Conservation (phyloP, 1,140 invertebrate genomes). For the Orius laevigatus region DNA sequence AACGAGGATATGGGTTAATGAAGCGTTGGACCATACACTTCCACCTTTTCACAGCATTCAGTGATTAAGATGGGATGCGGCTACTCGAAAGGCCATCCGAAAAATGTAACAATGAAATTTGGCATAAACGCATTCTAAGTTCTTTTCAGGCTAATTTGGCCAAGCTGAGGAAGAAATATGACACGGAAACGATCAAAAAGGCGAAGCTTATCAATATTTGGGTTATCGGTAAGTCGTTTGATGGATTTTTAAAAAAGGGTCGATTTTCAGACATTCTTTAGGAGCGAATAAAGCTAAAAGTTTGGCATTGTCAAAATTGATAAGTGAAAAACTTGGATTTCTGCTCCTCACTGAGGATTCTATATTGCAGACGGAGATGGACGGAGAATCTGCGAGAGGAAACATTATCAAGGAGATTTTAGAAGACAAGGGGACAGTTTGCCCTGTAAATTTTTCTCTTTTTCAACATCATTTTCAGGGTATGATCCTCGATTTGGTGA, state of each 20-base stretch:
- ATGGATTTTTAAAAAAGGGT: background rate
- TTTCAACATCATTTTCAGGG: constrained; percentile 8
- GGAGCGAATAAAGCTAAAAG: constrained; percentile 9
- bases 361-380: constrained; percentile 13
- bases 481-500: constrained; percentile 12
- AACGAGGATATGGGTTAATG: too few species aligned
- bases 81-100: constrained; percentile 14
- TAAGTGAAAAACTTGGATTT: constrained; percentile 9
- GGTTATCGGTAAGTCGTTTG: constrained; percentile 15
- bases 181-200: constrained; percentile 12
- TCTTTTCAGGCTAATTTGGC: constrained; percentile 12
- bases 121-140: background rate
- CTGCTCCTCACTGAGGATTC: constrained; percentile 11
- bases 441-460: constrained; percentile 8
- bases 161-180: constrained; percentile 16
- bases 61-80: constrained; percentile 11
- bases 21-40: too few species aligned
- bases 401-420: constrained; percentile 12
- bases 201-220: constrained; percentile 13
- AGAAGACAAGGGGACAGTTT: constrained; percentile 13
- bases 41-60: background rate
- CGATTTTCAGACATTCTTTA: background rate
- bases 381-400: constrained; percentile 7
- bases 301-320: constrained; percentile 7
- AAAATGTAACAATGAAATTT: constrained; percentile 12